Base-by-base conservation (phyloP, 2,113 vertebrate species). In the Hyperopisus bebe region DNA sequence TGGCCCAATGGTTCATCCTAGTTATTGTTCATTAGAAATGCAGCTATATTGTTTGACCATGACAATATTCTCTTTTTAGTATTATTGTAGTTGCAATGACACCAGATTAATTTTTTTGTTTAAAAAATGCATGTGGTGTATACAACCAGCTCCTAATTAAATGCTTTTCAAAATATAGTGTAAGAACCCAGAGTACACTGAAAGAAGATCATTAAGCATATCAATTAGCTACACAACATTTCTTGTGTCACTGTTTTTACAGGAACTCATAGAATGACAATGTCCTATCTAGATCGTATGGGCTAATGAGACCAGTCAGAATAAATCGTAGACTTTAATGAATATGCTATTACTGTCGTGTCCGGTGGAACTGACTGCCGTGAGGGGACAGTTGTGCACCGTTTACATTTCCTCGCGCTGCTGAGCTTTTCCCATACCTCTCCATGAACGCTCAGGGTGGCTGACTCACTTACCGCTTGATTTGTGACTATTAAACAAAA, bases 241-340 rank as follows among this genome's bases (percentile, higher is more conserved):
- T 74, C n/a, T 35, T 86, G 27, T 86, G 15, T 51, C 47, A 10
- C 9, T 27, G 21, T 51, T 85, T 85, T 13, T 85, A 21, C 24
- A n/a, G 82, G 21, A 47, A 46, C 19, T 46, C 11, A 2, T 7
- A 19, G 74, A 39, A 46, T 58, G 82, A 88, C 88, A 24, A 86
- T 44, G 88, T 86, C 27, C 83, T 55, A 62, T 66, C 39, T 90
- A 88, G 89, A 46, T 50, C 66, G 15, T 51, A 58, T 66, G 13
- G 74, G 13, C 70, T 77, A 77, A 77, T 6, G 83, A 77, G 80
- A 88, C 47, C 58, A 83, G 87, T 83, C 85, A 70, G 5, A 21
- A 74, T 88, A 86, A 89, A 90, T 66, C 90, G 88, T 46, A 90
- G 58, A 88, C 86, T 90, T 70, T 90, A 91, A 90, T 90, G 74